Evolutionary conservation across 2,888 invertebrate genomes (phyloP).

Genomic region (Eristalis pertinax): DNA sequence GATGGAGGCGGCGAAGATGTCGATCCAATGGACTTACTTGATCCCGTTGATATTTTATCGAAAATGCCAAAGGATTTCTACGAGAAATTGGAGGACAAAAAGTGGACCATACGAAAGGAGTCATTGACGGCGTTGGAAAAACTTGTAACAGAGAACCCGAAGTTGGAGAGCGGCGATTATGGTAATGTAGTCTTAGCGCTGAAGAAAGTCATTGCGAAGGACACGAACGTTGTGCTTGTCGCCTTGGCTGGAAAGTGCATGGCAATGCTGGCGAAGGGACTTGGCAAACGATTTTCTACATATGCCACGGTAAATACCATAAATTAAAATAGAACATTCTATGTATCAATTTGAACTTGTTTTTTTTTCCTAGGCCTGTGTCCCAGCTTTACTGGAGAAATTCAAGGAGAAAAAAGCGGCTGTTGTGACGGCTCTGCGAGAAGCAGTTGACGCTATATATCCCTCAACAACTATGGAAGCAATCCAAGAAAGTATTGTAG

Average conservation of each 20-base stretch:
- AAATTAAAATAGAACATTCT: background rate
- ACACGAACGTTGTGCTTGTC: conserved; percentile 96
- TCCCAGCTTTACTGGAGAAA: conserved; percentile 93
- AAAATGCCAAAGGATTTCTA: conserved; percentile 97
- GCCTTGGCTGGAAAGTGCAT: conserved; percentile 92
- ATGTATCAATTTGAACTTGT: background rate
- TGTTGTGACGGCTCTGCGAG: conserved; percentile 92
- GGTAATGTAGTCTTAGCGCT: conserved; percentile 93
- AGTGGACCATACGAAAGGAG: conserved; percentile 98
- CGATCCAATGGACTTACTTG: conserved; percentile 95
- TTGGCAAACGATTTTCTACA: conserved; percentile 92
- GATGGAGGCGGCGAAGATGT: conserved; percentile 83
- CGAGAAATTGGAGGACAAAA: conserved; percentile 96
- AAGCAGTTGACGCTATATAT: conserved; percentile 95
- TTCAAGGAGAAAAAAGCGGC: conserved; percentile 98
- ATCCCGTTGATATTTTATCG: conserved; percentile 95
- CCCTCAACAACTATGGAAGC: conserved; percentile 90
- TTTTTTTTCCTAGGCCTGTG: conserved; percentile 82
- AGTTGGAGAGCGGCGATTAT: conserved; percentile 95
- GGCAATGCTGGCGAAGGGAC: conserved; percentile 90
- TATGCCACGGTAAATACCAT: conserved; percentile 85
- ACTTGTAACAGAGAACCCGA: conserved; percentile 88
- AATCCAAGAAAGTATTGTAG: conserved; percentile 92
- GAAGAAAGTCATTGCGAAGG: conserved; percentile 95
- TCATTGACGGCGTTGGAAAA: conserved; percentile 91